Evolutionary conservation across 2,888 invertebrate genomes (phyloP), one percentile per base, ranked within the genome.

Genomic region (Hylaea fasciaria): DNA sequence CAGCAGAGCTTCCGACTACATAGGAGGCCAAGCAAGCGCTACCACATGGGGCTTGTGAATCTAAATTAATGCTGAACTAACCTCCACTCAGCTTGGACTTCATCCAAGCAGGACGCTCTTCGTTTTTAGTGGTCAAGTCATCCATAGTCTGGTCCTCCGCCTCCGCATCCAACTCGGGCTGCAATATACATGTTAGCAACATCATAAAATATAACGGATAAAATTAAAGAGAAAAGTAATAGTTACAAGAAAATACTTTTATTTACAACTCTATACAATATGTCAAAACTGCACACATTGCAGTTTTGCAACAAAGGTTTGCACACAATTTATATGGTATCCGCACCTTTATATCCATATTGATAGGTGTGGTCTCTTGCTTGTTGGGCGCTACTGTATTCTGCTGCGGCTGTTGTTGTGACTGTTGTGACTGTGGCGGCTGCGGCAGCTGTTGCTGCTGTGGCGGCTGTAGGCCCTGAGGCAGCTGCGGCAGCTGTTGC

Each of bases 21-120:
- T n/a, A n/a, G n/a, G n/a, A n/a, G n/a, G n/a, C n/a, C n/a, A n/a
- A n/a, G n/a, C n/a, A n/a, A n/a, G n/a, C n/a, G n/a, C n/a, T n/a
- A n/a, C n/a, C n/a, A n/a, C n/a, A n/a, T n/a, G n/a, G 22, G 2
- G 22, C 22, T 3, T 12, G 12, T n/a, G 12, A 37, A n/a, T 12
- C 12, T 10, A 12, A 2, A 5, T 11, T 11, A 11, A 11, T 12
- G 37, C 2, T 12, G 2, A 37, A 13, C 72, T 66, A 40, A 90
- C 91, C 83, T 69, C 91, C 91, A 0, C 66, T 57, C 5, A 87
- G 64, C 63, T 83, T 89, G 44, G 74, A 69, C 74, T 86, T 90
- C 89, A 90, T 90, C 91, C 90, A 91, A 54, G 65, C 48, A 0
- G 81, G 80, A 10, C 67, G 72, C 17, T 16, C 12, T 2, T 39